Evolutionary conservation across 2,888 invertebrate genomes (phyloP).

Genomic region (Pseudeuparius sepicola): DNA sequence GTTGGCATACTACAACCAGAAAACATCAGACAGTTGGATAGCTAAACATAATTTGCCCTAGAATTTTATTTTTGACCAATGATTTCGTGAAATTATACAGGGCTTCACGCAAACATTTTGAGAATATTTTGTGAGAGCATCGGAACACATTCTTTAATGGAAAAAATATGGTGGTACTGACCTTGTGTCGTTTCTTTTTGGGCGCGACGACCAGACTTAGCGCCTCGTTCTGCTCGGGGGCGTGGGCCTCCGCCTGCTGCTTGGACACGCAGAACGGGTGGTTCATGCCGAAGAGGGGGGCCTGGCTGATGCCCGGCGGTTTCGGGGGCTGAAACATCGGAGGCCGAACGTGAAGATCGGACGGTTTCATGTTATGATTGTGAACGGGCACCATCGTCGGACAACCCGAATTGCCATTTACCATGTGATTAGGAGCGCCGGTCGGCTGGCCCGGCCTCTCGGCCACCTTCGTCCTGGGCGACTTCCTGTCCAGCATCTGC

Average conservation of each 20-base stretch:
- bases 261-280: conserved; percentile 52
- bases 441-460: conserved; percentile 46
- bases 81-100: too few relatives aligned
- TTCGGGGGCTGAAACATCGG: conserved; percentile 81
- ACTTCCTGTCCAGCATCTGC: conserved; percentile 73
- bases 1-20: too few relatives aligned
- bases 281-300: conserved; percentile 51
- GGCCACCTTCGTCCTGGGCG: conserved; percentile 66
- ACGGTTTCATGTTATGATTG: conserved; percentile 32
- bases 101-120: too few relatives aligned
- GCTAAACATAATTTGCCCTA: too few relatives aligned
- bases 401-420: conserved; percentile 40
- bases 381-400: conserved; percentile 45
- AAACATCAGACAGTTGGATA: too few relatives aligned
- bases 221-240: conserved; percentile 89
- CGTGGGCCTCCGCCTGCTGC: conserved; percentile 50
- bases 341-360: conserved; percentile 53
- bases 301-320: conserved; percentile 51
- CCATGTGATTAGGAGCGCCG: conserved; percentile 37
- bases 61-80: too few relatives aligned
- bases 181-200: conserved; percentile 93
- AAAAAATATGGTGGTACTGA: conserved; percentile 12
- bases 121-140: too few relatives aligned
- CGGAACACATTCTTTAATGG: too few relatives aligned
- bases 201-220: conserved; percentile 89